Conservation (phyloP, 2,888 invertebrate species). For the Chirona hameri region DNA sequence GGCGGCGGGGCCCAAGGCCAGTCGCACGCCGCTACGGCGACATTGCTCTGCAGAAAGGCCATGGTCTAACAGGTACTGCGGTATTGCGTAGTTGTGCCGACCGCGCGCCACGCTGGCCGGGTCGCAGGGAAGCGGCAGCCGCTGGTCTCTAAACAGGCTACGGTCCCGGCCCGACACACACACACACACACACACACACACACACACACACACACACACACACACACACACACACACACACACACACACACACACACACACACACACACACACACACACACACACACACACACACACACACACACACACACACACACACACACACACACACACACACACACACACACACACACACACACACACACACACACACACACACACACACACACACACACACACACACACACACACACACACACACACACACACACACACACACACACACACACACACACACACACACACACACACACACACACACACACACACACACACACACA, state of each 20-base stretch:
- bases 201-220: neutral
- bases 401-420: neutral
- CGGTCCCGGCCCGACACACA: too few species aligned
- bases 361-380: neutral
- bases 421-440: neutral
- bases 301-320: neutral
- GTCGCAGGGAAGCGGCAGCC: neutral
- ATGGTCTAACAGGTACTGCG: neutral
- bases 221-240: neutral
- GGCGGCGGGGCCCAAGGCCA: neutral
- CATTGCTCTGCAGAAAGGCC: neutral
- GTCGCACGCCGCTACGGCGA: neutral
- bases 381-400: neutral
- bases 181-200: neutral
- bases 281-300: neutral
- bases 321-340: neutral
- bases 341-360: neutral
- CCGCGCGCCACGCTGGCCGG: neutral
- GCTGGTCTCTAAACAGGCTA: too few species aligned
- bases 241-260: neutral
- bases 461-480: neutral
- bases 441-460: neutral
- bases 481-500: neutral
- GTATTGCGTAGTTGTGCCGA: constrained; percentile 1
- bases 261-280: neutral